Evolutionary conservation across 1,140 invertebrate genomes (phyloP).

Genomic region (Pomacea maculata): DNA sequence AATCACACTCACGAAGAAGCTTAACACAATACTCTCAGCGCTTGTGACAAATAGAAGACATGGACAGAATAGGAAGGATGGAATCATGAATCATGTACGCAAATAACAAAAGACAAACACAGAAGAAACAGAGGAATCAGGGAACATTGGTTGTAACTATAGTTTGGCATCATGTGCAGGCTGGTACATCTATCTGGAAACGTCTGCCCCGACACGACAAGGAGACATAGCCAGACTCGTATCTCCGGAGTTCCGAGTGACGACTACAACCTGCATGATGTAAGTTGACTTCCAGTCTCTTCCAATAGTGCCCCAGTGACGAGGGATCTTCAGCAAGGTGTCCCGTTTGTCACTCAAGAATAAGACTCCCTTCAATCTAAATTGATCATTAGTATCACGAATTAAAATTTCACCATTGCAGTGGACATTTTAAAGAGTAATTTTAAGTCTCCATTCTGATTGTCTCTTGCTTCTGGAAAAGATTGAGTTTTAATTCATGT

Average conservation of each 20-base stretch:
- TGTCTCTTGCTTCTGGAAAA: background rate
- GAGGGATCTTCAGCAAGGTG: background rate
- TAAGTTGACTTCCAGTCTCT: background rate
- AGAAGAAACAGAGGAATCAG: no score
- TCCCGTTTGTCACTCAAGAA: background rate
- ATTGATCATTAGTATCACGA: background rate
- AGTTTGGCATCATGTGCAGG: conserved; percentile 7
- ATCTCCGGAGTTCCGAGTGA: conserved; percentile 12
- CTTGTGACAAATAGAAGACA: background rate
- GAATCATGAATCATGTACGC: background rate
- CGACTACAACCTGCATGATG: conserved; percentile 1
- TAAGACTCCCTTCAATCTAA: no score
- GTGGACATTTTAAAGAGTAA: background rate
- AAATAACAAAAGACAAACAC: background rate
- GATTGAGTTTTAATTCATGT: background rate
- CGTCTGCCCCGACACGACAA: conserved; percentile 2
- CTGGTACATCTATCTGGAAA: conserved; percentile 31
- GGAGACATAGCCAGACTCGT: conserved; percentile 19
- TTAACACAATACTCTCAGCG: background rate
- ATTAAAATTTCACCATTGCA: background rate
- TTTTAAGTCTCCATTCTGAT: background rate
- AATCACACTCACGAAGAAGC: background rate
- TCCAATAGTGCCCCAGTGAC: background rate
- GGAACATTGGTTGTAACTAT: background rate
- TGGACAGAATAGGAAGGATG: background rate